These are phyloP conservation scores for Trachelipus rathkii DNA, from an alignment of 1,140 invertebrate genomes.

Conservation along the genomic window DNA sequence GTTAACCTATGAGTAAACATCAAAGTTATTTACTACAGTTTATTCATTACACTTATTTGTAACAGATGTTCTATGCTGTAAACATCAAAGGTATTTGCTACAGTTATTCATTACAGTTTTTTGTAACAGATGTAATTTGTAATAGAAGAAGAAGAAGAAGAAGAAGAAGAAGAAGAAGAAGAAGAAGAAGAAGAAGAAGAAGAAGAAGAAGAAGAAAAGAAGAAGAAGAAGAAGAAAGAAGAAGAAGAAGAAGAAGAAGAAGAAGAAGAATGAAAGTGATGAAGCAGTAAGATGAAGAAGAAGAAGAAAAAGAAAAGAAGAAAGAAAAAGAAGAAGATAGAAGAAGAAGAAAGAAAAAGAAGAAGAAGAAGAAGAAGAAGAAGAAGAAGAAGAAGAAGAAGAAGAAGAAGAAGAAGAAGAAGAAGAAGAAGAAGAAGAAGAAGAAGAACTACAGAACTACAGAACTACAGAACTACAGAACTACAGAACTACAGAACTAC, in stretches of 20 bases:
- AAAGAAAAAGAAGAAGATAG: constrained; percentile 2
- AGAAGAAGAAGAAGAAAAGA: not conserved
- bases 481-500: no score
- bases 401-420: constrained; percentile 9
- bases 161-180: not conserved
- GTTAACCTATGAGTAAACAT: no score
- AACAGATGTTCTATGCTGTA: no score
- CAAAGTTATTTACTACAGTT: no score
- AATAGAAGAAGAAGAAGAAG: constrained; percentile 9
- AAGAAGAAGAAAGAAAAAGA: no score
- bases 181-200: not conserved
- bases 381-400: constrained; percentile 9
- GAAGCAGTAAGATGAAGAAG: not conserved
- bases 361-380: not conserved
- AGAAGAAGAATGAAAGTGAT: not conserved
- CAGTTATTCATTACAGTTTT: no score
- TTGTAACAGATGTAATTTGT: not conserved
- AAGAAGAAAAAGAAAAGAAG: constrained; percentile 8
- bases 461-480: no score
- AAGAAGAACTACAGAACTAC: no score
- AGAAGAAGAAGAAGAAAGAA: not conserved
- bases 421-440: constrained; percentile 8
- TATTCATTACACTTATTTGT: no score
- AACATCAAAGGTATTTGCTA: no score
- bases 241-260: no score